Evolutionary conservation across 2,113 vertebrate genomes (phyloP), one percentile per base, ranked within the genome.

Genomic region (Synchiropus splendidus): DNA sequence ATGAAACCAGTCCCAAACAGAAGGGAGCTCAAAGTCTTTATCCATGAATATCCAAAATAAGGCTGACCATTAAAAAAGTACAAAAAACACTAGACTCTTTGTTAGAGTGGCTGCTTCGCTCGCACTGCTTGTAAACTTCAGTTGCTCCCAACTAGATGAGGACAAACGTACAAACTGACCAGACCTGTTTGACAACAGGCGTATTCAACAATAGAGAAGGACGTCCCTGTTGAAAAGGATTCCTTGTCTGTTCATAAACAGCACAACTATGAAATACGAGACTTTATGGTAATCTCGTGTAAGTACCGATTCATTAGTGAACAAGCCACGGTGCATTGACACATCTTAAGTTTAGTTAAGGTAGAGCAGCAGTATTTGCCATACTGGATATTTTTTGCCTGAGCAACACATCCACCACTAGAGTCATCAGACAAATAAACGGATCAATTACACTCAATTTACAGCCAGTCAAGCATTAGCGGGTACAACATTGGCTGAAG

Each of bases 101-200:
- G 21, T 27, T 8, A 27, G 8, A 4, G 8, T 5, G 21, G 21
- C 21, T n/a, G n/a, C n/a, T 27, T 27, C 21, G 4, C 21, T 27
- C 21, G 9, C n/a, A 15, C 17, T 14, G n/a, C 53, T 45, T 48
- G 1, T 48, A 16, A 50, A 44, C 41, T 47, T 48, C 2, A 15
- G 27, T 9, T 42, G 16, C 15, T 2, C 8, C 32, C 38, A 31
- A 12, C 31, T 12, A 4, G 6, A 1, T 14, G 16, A 31, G 41
- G 13, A 27, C 47, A 41, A 31, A 10, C 39, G 5, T 37, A 36
- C 8, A 27, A 67, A 67, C 66, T 51, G 43, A 49, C 68, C 56
- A 62, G 82, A 83, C 82, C 64, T 31, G 59, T 66, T 60, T 11
- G 35, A 43, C 61, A 51, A 61, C 66, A 67, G 68, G 64, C 72